Conservation (phyloP, 2,797 vertebrate species). For the Crax fasciolata region DNA sequence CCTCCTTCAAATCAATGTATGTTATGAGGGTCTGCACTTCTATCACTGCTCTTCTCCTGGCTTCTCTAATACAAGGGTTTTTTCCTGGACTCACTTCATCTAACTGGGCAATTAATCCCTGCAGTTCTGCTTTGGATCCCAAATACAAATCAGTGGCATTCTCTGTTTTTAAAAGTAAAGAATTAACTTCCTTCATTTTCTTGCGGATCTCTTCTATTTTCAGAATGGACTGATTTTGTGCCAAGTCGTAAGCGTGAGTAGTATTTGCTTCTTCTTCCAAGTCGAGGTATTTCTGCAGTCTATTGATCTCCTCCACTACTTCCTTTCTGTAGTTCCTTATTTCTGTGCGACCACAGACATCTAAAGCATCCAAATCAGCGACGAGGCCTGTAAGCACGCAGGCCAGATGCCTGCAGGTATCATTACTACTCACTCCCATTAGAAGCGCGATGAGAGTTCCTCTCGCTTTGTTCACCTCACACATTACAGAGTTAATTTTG, state of each 20-base stretch:
- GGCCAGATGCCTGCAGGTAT: constrained; percentile 94
- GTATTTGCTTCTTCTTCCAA: constrained; percentile 93
- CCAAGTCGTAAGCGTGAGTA: constrained; percentile 90
- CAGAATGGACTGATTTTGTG: constrained; percentile 93
- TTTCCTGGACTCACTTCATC: constrained; percentile 94
- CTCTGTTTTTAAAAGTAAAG: constrained; percentile 88
- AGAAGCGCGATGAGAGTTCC: constrained; percentile 93
- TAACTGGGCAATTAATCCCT: constrained; percentile 90
- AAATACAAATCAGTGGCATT: constrained; percentile 87
- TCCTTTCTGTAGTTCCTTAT: constrained; percentile 96
- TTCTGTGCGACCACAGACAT: constrained; percentile 91
- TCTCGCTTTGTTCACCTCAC: constrained; percentile 92
- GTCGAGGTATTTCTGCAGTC: constrained; percentile 93
- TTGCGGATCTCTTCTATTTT: constrained; percentile 93
- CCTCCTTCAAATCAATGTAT: constrained; percentile 93
- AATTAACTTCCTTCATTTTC: constrained; percentile 88
- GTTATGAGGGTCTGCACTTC: constrained; percentile 95
- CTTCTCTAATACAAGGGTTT: constrained; percentile 98
- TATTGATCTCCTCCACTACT: constrained; percentile 97
- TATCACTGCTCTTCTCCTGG: constrained; percentile 93
- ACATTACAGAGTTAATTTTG: constrained; percentile 95
- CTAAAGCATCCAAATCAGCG: constrained; percentile 94
- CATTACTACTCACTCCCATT: constrained; percentile 91
- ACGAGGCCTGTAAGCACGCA: constrained; percentile 94
- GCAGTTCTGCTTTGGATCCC: constrained; percentile 91